These are phyloP conservation scores for Diadegma fenestrale DNA, from an alignment of 2,888 invertebrate species.

Conservation along the genomic window DNA sequence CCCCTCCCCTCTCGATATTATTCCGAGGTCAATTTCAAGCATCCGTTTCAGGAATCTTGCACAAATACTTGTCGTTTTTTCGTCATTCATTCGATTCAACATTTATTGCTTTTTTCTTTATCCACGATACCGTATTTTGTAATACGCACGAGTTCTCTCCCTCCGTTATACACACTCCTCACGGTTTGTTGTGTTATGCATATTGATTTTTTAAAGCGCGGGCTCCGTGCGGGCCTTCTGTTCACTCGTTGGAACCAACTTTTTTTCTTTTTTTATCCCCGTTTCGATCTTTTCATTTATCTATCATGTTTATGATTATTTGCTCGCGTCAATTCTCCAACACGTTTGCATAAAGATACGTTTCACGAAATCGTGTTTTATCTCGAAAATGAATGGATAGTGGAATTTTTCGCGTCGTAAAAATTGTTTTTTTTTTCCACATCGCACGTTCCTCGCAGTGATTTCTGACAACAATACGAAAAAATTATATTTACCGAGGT, in stretches of 20 bases:
- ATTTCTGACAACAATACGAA: background rate
- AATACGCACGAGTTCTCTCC: constrained; percentile 42
- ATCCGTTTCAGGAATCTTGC: background rate
- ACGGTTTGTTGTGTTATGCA: constrained; percentile 70
- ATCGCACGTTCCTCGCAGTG: background rate
- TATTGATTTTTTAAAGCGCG: constrained; percentile 72
- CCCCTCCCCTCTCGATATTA: background rate
- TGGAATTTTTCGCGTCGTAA: background rate
- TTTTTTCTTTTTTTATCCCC: constrained; percentile 7
- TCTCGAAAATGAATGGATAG: background rate
- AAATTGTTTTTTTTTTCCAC: background rate
- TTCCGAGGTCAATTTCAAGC: constrained; percentile 39
- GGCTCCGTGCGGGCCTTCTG: constrained; percentile 52
- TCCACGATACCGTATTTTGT: constrained; percentile 20
- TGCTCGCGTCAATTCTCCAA: constrained; percentile 7
- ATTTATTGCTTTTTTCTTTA: constrained; percentile 18
- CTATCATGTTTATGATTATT: background rate
- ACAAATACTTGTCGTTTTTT: background rate
- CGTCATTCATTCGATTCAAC: constrained; percentile 35
- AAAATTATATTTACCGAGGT: background rate
- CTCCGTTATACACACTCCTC: constrained; percentile 11
- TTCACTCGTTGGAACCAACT: constrained; percentile 28
- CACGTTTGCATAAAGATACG: background rate
- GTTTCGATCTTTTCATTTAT: background rate
- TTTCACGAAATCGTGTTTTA: background rate